Evolutionary conservation across 1,140 invertebrate genomes (phyloP), one percentile per base, ranked within the genome.

Genomic region (Aporrectodea caliginosa): DNA sequence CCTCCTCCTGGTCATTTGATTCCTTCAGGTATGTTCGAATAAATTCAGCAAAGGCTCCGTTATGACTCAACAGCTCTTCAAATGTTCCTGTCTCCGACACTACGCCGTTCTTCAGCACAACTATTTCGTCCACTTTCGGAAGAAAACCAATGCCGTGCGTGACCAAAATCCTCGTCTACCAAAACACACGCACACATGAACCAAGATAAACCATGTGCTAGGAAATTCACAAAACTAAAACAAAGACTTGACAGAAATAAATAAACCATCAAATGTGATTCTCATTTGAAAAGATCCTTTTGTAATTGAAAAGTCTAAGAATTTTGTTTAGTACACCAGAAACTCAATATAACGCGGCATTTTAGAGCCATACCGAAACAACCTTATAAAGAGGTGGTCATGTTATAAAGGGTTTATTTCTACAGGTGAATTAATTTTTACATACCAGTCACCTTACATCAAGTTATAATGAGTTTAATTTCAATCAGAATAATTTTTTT

Each of bases 71-170:
- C n/a, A 82, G 84, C 73, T 88, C 83, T 68, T 83, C 76, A 79
- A 85, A 89, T 14, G 84, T 84, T 1, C 88, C 88, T 16, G 29
- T 69, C 79, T 89, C 88, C 6, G 78, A 82, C 69, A 89, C 83
- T 16, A 29, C 73, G 16, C 88, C 88, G 75, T 88, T 80, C 34
- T 83, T 85, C 73, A 89, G 73, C 6, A 89, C 88, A 82, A 88
- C 77, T 32, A 89, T 89, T 0, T 83, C 73, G 82, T 89, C 88
- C 16, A 84, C 82, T 73, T 88, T 73, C 30, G 88, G 85, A 22
- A 89, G 79, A 68, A 84, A 86, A 16, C 82, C 81, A 2, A 89
- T 81, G 22, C 83, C 84, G 79, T 89, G 86, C 16, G 88, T 89
- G 0, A 89, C 87, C 29, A 89, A 76, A 27, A 89, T 77, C 35